Conservation (phyloP, 2,113 vertebrate genomes). For the Oriolus oriolus region DNA sequence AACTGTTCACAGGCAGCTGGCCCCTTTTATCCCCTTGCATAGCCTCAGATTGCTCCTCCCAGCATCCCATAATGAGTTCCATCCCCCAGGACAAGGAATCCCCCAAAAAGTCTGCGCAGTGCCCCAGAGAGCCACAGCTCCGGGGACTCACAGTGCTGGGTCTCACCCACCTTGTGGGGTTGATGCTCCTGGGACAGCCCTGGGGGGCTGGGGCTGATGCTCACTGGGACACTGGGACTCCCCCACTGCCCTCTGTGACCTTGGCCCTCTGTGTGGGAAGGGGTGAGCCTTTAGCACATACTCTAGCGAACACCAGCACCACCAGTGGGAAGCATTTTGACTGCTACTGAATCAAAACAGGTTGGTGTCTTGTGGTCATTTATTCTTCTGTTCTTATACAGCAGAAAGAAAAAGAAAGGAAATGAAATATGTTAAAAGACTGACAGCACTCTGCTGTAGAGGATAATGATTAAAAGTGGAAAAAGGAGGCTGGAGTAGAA, state of each 20-base stretch:
- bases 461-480: neutral
- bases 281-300: neutral
- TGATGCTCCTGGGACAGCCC: neutral
- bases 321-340: neutral
- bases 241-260: neutral
- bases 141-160: fast-evolving
- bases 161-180: fast-evolving
- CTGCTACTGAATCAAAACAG: neutral
- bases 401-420: neutral
- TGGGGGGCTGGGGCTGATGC: fast-evolving
- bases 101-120: neutral
- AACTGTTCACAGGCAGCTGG: neutral
- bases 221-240: fast-evolving
- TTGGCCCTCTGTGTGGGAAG: fast-evolving
- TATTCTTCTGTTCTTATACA: neutral
- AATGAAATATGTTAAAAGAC: neutral
- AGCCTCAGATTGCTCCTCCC: neutral
- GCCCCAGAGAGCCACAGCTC: neutral
- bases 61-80: neutral
- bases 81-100: neutral
- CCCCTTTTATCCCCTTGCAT: neutral
- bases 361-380: neutral
- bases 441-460: neutral
- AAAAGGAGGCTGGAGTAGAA: neutral
- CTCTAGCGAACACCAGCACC: neutral